A percentile compares a stretch with the other conserved stretches of the same genome.
phyloP scores from a whole-genome alignment of 2,113 vertebrate genomes.

The Alexandromys fortis region DNA sequence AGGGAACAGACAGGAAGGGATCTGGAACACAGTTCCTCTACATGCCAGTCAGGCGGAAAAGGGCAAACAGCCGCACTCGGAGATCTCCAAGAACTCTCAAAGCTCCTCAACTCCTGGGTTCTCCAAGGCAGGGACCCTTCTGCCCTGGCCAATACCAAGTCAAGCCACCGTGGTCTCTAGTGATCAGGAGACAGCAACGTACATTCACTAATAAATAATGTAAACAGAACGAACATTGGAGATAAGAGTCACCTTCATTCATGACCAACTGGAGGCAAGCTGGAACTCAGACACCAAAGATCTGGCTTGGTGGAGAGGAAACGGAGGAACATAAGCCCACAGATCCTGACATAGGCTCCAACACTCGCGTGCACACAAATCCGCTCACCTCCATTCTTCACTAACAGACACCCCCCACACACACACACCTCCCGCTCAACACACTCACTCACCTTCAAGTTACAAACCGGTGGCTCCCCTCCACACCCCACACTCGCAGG shows the following conservation, averaged over 20 bases:
- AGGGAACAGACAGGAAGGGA: constrained; percentile 25
- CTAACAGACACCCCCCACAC: background rate
- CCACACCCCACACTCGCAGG: background rate
- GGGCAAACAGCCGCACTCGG: background rate
- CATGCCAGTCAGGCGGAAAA: constrained; percentile 23
- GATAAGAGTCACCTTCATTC: constrained; percentile 64
- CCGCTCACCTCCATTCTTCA: background rate
- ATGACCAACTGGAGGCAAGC: constrained; percentile 20
- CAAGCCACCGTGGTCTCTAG: background rate
- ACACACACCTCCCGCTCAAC: background rate
- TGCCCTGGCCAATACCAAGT: background rate
- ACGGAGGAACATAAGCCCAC: background rate
- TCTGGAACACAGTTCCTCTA: constrained; percentile 43
- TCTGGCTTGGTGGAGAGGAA: background rate
- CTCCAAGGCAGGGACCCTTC: background rate
- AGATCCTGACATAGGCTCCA: background rate
- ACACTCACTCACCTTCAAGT: background rate
- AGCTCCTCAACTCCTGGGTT: background rate
- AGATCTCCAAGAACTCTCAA: background rate
- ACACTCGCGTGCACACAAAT: background rate
- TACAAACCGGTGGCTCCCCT: background rate
- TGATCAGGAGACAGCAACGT: background rate
- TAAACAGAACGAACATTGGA: background rate
- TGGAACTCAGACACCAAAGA: constrained; percentile 12
- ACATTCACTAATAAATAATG: constrained; percentile 28